phyloP scores from a whole-genome alignment of 2,113 vertebrate species.

The Nothoprocta perdicaria region DNA sequence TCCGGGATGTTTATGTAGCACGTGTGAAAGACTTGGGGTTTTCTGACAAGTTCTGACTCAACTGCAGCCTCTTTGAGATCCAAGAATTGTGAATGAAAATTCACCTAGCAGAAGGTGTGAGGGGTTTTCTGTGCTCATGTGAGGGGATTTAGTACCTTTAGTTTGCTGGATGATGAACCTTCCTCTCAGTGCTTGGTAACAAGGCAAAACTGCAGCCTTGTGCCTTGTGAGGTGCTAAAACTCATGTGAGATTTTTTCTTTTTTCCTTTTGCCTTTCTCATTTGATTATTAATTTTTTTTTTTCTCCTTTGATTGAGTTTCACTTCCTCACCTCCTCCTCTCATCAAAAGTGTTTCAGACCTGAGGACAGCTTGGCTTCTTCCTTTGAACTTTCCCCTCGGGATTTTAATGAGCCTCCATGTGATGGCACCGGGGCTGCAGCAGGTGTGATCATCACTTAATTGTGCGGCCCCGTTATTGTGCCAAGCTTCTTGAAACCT shows the following conservation, averaged over 20 bases:
- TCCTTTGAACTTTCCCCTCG: constrained; percentile 50
- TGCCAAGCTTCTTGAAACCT: constrained; percentile 28
- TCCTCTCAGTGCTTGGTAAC: neutral
- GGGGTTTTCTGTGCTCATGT: fast-evolving
- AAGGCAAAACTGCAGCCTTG: neutral
- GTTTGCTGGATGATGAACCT: neutral
- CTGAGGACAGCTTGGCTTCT: constrained; percentile 51
- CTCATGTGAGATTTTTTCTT: neutral
- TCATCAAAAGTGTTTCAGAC: constrained; percentile 32
- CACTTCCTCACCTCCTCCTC: neutral
- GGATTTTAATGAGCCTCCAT: constrained; percentile 59
- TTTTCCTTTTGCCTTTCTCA: neutral
- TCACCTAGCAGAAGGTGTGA: neutral
- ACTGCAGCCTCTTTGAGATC: neutral
- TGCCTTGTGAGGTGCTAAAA: neutral
- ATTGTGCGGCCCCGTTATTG: neutral
- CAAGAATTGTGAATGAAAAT: neutral
- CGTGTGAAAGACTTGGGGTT: neutral
- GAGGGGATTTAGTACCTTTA: neutral
- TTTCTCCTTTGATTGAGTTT: constrained; percentile 22
- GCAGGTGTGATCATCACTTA: constrained; percentile 37
- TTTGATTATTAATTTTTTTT: constrained; percentile 48
- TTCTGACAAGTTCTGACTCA: neutral
- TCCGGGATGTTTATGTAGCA: neutral
- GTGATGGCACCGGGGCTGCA: constrained; percentile 11